Conservation (phyloP, 2,113 vertebrate genomes). For the Pygoscelis antarcticus region DNA sequence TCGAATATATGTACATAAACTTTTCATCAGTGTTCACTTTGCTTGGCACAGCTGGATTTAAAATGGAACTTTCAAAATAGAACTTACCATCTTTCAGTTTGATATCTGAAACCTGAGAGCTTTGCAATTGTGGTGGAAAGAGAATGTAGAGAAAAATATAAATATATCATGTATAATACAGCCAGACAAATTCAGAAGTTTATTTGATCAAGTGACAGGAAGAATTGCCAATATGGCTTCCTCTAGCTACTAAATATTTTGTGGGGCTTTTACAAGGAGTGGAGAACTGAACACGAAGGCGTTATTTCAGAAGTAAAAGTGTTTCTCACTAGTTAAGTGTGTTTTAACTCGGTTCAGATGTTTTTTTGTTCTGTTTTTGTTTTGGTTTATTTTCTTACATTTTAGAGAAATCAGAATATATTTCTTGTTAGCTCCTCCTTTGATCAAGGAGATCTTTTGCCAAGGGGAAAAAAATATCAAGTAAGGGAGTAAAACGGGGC, state of each 20-base stretch:
- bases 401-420: conserved; percentile 40
- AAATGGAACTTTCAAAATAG: not conserved
- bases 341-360: not conserved
- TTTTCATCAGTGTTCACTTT: not conserved
- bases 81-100: not conserved
- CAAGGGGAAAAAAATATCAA: conserved; percentile 19
- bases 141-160: not conserved
- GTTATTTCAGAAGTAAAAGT: not conserved
- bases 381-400: not conserved
- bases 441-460: conserved; percentile 43
- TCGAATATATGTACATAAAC: not conserved
- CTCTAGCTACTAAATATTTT: not conserved
- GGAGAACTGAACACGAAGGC: conserved; percentile 37
- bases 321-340: not conserved
- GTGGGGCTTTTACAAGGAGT: conserved; percentile 4
- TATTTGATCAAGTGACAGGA: conserved; percentile 40
- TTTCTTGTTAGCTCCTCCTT: conserved; percentile 47
- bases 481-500: conserved; percentile 56
- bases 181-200: conserved; percentile 9
- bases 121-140: not conserved
- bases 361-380: not conserved
- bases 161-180: not conserved
- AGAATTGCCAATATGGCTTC: conserved; percentile 51
- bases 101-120: not conserved
- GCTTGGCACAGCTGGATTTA: not conserved